phyloP scores from a whole-genome alignment of 2,797 vertebrate genomes.

The Cynopterus sphinx region DNA sequence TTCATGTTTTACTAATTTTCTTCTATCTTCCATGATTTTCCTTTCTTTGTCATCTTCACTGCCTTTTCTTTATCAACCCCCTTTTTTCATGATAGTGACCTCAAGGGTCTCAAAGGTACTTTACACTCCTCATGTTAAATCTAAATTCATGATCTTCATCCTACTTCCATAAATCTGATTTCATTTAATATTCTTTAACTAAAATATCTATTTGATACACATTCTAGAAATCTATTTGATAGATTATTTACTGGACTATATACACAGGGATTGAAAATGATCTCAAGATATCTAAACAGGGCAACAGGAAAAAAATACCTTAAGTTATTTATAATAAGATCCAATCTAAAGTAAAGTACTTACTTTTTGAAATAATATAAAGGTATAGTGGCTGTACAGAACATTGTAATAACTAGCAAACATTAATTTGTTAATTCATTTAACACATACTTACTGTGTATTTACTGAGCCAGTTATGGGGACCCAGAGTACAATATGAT shows the following conservation, averaged over 20 bases:
- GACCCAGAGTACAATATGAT: background rate
- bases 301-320: background rate
- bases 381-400: background rate
- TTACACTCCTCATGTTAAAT: background rate
- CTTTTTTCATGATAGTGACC: background rate
- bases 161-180: background rate
- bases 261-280: background rate
- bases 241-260: slow-evolving; percentile 28
- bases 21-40: background rate
- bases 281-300: background rate
- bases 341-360: background rate
- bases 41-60: background rate
- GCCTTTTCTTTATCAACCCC: background rate
- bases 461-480: background rate
- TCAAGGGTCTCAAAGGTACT: background rate
- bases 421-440: background rate
- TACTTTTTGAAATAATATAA: background rate
- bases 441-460: background rate
- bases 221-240: too few relatives aligned
- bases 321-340: background rate
- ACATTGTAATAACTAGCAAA: background rate
- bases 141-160: background rate
- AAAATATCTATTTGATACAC: too few relatives aligned
- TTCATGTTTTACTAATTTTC: background rate
- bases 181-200: background rate